Evolutionary conservation across 2,888 invertebrate species (phyloP).

Genomic region (Bibio marci): DNA sequence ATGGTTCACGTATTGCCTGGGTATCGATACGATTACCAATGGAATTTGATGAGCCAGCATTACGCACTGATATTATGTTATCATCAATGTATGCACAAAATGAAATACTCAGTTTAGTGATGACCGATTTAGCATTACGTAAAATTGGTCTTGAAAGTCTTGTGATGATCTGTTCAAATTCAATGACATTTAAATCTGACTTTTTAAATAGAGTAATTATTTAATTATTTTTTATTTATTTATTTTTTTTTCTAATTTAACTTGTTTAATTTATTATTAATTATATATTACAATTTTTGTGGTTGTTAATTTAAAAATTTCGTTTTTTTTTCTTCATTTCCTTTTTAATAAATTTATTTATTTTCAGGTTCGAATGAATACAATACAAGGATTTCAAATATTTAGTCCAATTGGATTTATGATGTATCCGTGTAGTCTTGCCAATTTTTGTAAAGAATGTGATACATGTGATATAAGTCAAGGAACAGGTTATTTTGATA

Average conservation of each 20-base stretch:
- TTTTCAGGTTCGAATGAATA: constrained; percentile 80
- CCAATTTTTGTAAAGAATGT: constrained; percentile 37
- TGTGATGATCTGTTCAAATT: constrained; percentile 46
- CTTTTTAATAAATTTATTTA: constrained; percentile 7
- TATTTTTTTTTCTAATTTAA: no score
- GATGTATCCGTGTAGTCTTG: constrained; percentile 51
- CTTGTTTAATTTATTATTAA: no score
- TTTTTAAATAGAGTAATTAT: constrained; percentile 68
- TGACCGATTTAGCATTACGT: constrained; percentile 32
- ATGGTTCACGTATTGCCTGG: constrained; percentile 51
- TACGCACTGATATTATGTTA: constrained; percentile 17
- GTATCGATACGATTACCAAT: constrained; percentile 45
- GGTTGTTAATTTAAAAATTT: not conserved
- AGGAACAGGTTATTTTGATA: constrained; percentile 63
- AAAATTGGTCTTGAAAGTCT: constrained; percentile 58
- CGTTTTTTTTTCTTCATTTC: constrained; percentile 1
- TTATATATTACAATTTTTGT: no score
- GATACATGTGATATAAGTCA: constrained; percentile 49
- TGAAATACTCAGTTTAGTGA: constrained; percentile 26
- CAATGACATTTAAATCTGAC: constrained; percentile 57
- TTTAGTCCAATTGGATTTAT: constrained; percentile 85
- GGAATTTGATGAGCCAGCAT: constrained; percentile 14
- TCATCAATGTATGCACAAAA: constrained; percentile 25
- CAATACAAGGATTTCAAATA: constrained; percentile 72
- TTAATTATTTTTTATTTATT: constrained; percentile 3